Percentiles rank a stretch among this genome's conserved stretches.
Evolutionary conservation across 2,797 vertebrate genomes (phyloP).

Genomic region (Scolopax rusticola): DNA sequence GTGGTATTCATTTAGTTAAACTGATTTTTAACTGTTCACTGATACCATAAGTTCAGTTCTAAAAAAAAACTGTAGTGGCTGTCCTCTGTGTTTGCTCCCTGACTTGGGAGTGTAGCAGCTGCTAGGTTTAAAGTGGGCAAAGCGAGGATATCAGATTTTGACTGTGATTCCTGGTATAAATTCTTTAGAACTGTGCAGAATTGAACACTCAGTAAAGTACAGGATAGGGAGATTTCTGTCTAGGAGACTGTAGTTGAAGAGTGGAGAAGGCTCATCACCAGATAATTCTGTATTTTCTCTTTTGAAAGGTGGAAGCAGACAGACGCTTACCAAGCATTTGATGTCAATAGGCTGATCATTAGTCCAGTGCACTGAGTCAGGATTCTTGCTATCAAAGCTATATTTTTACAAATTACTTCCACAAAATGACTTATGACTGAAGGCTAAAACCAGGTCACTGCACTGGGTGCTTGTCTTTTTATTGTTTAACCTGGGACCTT

Average conservation of each 20-base stretch:
- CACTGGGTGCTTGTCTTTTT: not conserved
- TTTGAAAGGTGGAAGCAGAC: not conserved
- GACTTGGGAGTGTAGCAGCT: not conserved
- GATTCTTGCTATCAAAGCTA: not conserved
- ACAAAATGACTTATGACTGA: not conserved
- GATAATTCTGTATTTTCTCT: not conserved
- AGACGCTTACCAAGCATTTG: not conserved
- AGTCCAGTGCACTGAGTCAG: not conserved
- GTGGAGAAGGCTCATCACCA: not conserved
- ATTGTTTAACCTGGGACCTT: not conserved
- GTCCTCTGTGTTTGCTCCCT: not conserved
- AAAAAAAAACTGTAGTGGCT: not conserved
- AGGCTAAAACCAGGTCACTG: not conserved
- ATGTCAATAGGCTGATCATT: not conserved
- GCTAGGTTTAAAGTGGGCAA: not conserved
- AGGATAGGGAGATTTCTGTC: not conserved
- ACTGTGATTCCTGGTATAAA: not conserved
- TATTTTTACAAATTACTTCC: not conserved
- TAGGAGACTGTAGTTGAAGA: not conserved
- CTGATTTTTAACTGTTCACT: not conserved
- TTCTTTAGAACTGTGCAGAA: not conserved
- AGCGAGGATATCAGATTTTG: not conserved
- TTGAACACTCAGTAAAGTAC: not conserved
- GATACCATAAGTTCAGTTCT: not conserved
- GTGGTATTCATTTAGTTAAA: not conserved